Base-by-base conservation (phyloP, 2,797 vertebrate genomes). In the Geotrypetes seraphini region DNA sequence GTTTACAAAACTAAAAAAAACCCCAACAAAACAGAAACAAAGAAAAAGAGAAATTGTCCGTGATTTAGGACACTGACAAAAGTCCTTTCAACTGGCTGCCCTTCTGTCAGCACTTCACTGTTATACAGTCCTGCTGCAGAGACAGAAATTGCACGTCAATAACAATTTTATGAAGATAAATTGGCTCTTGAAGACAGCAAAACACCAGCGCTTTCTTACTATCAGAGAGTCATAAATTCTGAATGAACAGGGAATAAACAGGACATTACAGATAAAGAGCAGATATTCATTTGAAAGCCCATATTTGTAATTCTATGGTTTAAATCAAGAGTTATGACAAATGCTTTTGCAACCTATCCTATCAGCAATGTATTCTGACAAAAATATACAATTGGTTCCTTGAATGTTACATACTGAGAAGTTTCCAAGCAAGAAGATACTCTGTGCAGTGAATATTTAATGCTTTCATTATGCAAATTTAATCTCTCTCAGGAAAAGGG, bases 81-180 rank as follows among this genome's bases (percentile, higher is more conserved):
- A 45, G 50, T 35, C 48, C 47, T 50, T 60, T 64, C 60, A 63
- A 57, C 42, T 57, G 36, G 53, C 60, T 44, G 53, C 28, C 56
- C n/a, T 56, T 63, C 56, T 50, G 57, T 62, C 53, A 43, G 53
- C 57, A 47, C 53, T 60, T 58, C 30, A 30, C 55, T 52, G 44
- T 39, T 50, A 12, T 5, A 16, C 30, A 29, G 60, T 49, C 38
- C 13, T 26, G 6, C 31, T 25, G 47, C 19, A 14, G 4, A 6
- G 13, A 32, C 36, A 60, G 56, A 61, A 63, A 58, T 15, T 36
- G 40, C 51, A 57, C 47, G 39, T 61, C 62, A 54, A 28, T 46
- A 42, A 44, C 27, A 3, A 50, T 39, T 47, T 66, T 35, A 57
- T 53, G 33, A 55, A 62, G 68, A 69, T 31, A 52, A 70, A 67